Conservation (phyloP, 2,888 invertebrate species). For the Rambutsinella grinnellia region DNA sequence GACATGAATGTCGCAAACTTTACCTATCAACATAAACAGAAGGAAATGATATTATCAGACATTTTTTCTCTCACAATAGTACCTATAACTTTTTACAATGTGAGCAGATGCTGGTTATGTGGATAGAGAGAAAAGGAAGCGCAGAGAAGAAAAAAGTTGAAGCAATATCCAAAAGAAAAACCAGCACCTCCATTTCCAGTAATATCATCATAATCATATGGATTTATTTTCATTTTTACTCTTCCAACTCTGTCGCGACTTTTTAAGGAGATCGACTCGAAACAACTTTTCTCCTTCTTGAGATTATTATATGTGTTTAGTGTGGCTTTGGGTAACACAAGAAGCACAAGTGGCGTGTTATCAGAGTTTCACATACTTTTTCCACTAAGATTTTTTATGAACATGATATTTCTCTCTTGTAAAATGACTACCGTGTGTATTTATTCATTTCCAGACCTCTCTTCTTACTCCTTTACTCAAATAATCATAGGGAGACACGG, state of each 20-base stretch:
- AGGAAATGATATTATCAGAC: background rate
- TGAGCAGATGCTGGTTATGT: background rate
- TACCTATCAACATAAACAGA: slow-evolving; percentile 8
- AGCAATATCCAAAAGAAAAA: background rate
- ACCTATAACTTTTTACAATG: background rate
- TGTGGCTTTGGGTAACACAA: background rate
- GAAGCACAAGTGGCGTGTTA: background rate
- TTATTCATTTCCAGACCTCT: background rate
- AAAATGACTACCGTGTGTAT: background rate
- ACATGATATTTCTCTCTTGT: background rate
- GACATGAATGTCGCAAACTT: slow-evolving; percentile 9
- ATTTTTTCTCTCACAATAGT: background rate
- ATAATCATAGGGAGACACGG: no score
- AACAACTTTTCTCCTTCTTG: background rate
- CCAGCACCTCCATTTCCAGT: background rate
- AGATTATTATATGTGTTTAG: background rate
- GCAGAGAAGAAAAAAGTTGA: background rate
- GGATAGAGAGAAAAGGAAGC: background rate
- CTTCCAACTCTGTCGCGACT: background rate
- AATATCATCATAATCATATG: background rate
- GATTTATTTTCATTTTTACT: background rate
- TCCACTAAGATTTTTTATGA: background rate
- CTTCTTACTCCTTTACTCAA: background rate
- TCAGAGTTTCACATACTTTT: background rate
- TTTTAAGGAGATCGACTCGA: background rate